Conservation (phyloP, 2,113 vertebrate genomes). For the Anolis sagrei region DNA sequence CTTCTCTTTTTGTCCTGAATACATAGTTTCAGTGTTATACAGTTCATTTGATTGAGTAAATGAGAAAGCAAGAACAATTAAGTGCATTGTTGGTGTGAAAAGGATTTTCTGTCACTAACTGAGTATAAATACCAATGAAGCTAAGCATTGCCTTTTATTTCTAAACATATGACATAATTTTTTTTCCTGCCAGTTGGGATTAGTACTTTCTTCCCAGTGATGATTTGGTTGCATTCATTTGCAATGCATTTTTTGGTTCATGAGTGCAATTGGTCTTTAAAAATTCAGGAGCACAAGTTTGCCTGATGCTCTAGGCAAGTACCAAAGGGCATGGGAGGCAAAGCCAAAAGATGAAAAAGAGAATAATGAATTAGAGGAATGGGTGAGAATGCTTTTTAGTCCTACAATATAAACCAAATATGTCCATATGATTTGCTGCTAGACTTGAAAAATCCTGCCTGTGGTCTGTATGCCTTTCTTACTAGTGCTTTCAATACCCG, state of each 20-base stretch:
- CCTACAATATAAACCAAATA: not conserved
- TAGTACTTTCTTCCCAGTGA: not conserved
- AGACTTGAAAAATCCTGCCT: not conserved
- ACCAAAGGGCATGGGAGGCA: not conserved
- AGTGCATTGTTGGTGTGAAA: constrained; percentile 19
- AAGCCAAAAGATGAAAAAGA: not conserved
- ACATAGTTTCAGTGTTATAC: not conserved
- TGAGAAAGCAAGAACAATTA: constrained; percentile 7
- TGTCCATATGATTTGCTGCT: not conserved
- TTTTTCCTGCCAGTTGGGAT: constrained; percentile 21
- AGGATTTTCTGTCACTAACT: constrained; percentile 17
- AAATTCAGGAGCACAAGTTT: not conserved
- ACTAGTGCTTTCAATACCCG: not conserved
- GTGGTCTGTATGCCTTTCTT: not conserved
- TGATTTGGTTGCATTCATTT: constrained; percentile 10
- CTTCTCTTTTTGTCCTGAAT: not conserved
- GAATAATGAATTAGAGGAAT: not conserved
- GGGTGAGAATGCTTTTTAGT: not conserved
- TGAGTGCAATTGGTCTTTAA: not conserved
- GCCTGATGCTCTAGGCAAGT: not conserved
- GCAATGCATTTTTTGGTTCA: not conserved
- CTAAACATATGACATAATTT: constrained; percentile 10
- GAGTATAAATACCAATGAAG: constrained; percentile 34
- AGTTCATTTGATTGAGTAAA: not conserved
- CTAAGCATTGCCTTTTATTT: constrained; percentile 31